Conservation (phyloP, 2,888 invertebrate genomes). For the Congeria kusceri region DNA sequence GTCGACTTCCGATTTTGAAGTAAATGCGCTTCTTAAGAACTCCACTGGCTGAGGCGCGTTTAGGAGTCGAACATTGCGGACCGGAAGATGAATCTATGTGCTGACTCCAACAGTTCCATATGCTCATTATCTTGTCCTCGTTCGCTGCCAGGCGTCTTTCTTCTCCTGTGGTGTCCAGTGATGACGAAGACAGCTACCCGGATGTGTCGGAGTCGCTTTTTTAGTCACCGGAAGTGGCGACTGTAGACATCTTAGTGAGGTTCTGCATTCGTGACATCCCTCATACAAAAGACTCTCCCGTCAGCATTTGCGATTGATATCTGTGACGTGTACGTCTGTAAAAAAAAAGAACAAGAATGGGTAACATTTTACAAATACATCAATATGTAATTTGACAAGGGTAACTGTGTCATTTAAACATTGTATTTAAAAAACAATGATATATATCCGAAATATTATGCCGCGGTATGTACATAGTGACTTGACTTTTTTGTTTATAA, state of each 20-base stretch:
- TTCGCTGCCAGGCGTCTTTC: conserved; percentile 53
- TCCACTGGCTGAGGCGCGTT: conserved; percentile 2
- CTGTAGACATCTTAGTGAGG: neutral
- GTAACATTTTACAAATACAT: too few relatives aligned
- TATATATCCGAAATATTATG: too few relatives aligned
- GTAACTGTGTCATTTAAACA: too few relatives aligned
- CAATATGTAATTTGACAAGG: too few relatives aligned
- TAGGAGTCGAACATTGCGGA: conserved; percentile 58
- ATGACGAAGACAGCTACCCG: conserved; percentile 63
- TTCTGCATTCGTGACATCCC: neutral
- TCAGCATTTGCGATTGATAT: neutral
- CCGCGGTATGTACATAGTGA: too few relatives aligned
- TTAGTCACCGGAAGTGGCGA: conserved; percentile 6
- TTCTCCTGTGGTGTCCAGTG: conserved; percentile 57
- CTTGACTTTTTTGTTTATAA: too few relatives aligned
- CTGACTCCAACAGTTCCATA: conserved; percentile 53
- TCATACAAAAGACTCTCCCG: neutral
- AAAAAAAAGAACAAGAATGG: too few relatives aligned
- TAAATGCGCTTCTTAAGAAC: conserved; percentile 6
- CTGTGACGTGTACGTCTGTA: too few relatives aligned
- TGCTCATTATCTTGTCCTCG: conserved; percentile 54
- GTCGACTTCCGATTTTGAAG: conserved; percentile 25
- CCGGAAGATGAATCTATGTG: conserved; percentile 9
- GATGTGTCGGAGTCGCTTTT: conserved; percentile 50
- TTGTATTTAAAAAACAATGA: too few relatives aligned